A percentile compares a stretch with the other conserved stretches of the same genome.
phyloP scores from a whole-genome alignment of 2,113 vertebrate species.

The Hydrochoerus hydrochaeris region DNA sequence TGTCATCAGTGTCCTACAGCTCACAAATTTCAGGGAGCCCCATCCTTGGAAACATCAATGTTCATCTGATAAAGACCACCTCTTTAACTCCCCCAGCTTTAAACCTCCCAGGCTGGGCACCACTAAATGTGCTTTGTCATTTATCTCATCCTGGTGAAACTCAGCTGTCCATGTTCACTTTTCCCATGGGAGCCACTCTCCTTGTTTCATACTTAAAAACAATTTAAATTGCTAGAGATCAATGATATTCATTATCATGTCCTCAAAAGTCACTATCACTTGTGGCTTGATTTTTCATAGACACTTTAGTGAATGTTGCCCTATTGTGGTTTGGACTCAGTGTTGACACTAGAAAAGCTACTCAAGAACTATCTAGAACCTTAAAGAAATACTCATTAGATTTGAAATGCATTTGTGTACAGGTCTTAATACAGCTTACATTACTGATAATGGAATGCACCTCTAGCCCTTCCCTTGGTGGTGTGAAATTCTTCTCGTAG shows the following conservation, averaged over 20 bases:
- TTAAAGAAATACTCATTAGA: neutral
- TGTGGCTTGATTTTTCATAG: neutral
- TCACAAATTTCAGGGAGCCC: neutral
- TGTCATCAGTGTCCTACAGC: neutral
- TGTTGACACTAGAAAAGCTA: neutral
- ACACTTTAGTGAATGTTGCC: neutral
- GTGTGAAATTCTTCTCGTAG: neutral
- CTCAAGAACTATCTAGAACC: slow-evolving; percentile 8
- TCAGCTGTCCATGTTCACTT: neutral
- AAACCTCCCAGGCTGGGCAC: neutral
- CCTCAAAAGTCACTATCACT: neutral
- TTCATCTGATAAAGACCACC: neutral
- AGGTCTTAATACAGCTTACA: neutral
- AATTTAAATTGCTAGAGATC: neutral
- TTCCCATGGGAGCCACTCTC: neutral
- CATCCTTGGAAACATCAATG: neutral
- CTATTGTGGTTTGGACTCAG: neutral
- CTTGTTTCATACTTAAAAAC: neutral
- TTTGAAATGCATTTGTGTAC: neutral
- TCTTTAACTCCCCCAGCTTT: neutral
- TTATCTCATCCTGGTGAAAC: neutral
- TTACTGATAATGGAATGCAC: neutral
- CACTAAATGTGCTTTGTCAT: neutral
- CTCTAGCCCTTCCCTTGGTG: neutral
- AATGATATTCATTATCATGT: neutral